Conservation (phyloP, 2,113 vertebrate genomes). For the Semnopithecus entellus region DNA sequence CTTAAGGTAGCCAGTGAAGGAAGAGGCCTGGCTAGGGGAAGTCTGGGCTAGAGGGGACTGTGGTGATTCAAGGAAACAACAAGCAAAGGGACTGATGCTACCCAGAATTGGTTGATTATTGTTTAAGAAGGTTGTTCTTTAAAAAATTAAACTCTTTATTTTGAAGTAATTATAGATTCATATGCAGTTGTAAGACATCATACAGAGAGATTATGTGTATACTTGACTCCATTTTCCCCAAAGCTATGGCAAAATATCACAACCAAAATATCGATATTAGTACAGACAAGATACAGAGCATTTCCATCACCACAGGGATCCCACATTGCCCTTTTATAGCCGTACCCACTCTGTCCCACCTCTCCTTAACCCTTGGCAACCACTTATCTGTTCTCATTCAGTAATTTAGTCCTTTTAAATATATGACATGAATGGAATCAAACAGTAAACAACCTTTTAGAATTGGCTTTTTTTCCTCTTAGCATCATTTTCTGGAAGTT, state of each 20-base stretch:
- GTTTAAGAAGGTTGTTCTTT: neutral
- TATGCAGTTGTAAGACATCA: neutral
- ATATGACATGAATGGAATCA: neutral
- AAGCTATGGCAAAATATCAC: neutral
- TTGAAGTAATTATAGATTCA: neutral
- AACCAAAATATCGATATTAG: neutral
- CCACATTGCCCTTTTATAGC: neutral
- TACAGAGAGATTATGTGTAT: neutral
- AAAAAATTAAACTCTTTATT: neutral
- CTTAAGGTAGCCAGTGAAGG: neutral
- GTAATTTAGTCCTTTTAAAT: neutral
- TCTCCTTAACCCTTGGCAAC: neutral
- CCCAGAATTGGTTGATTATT: neutral
- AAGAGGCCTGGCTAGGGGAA: neutral
- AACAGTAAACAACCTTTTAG: neutral
- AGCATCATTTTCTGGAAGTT: neutral
- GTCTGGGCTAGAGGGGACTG: neutral
- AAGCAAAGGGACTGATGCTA: neutral
- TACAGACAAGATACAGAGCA: neutral
- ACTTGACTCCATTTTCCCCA: neutral
- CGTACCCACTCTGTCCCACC: neutral
- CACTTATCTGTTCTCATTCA: neutral
- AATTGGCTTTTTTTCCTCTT: neutral
- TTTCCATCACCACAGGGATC: neutral
- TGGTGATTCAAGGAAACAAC: neutral